Evolutionary conservation across 2,797 vertebrate genomes (phyloP).

Genomic region (Gouania willdenowi): DNA sequence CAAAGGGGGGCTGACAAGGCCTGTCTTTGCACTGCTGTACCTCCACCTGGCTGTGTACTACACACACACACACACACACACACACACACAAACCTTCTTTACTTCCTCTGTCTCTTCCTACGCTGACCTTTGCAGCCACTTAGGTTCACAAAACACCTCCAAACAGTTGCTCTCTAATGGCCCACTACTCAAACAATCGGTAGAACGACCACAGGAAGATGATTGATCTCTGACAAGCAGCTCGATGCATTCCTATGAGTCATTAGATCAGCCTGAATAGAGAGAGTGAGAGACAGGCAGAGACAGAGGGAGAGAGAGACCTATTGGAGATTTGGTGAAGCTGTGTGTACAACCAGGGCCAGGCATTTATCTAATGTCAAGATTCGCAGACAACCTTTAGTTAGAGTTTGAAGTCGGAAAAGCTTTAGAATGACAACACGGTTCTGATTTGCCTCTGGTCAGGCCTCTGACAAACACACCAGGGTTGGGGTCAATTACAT

Average conservation of each 20-base stretch:
- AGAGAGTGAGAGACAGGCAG: constrained; percentile 33
- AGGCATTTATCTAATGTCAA: constrained; percentile 77
- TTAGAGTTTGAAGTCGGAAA: constrained; percentile 65
- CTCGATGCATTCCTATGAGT: constrained; percentile 78
- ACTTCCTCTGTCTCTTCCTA: constrained; percentile 48
- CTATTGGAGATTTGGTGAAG: constrained; percentile 74
- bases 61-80: constrained; percentile 35
- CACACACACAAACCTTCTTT: too few relatives aligned
- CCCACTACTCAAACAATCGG: constrained; percentile 80
- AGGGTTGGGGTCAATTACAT: too few relatives aligned
- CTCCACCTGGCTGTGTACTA: constrained; percentile 44
- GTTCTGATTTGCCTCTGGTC: too few relatives aligned
- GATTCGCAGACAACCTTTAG: constrained; percentile 74
- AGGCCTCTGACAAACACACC: too few relatives aligned
- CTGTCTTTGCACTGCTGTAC: constrained; percentile 49
- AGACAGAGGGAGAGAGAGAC: constrained; percentile 61
- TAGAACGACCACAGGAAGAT: constrained; percentile 77
- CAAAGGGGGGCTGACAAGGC: constrained; percentile 70
- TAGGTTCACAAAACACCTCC: constrained; percentile 82
- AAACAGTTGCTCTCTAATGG: constrained; percentile 83
- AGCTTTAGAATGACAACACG: constrained; percentile 64
- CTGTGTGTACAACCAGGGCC: constrained; percentile 66
- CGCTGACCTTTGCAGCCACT: constrained; percentile 80
- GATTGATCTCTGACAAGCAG: constrained; percentile 83
- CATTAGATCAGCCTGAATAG: constrained; percentile 75